Base-by-base conservation (phyloP, 2,797 vertebrate genomes). In the Spheniscus humboldti region DNA sequence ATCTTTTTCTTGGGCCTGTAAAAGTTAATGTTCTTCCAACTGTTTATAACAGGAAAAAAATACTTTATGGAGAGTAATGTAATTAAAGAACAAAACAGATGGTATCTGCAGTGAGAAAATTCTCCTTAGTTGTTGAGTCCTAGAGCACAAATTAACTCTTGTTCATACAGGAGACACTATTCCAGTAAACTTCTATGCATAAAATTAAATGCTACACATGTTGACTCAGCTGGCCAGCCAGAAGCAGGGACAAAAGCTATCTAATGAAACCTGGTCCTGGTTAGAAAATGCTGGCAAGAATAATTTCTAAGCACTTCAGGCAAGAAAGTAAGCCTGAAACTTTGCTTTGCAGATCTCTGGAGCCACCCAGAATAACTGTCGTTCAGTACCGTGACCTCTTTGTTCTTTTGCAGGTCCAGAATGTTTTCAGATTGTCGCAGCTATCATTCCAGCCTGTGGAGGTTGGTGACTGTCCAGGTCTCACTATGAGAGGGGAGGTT, bases 51-150 rank as follows among this genome's bases (percentile, higher is more conserved):
- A 85, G 60, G 22, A 67, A 95, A 80, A 73, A 92, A 33, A 35
- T 47, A 45, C 57, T n/a, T 88, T 80, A 66, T 59, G 31, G 52
- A 47, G 6, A 86, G 12, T 39, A 84, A 62, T 78, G n/a, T 52
- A 96, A 95, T 87, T 90, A 92, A 90, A 81, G 11, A 97, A 18
- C 8, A 96, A 94, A 96, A 35, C 74, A 97, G 80, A 86, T 94
- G 69, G 55, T 60, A 73, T 62, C 18, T 73, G 11, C 53, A 63
- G n/a, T 45, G 25, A 90, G 75, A 82, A 94, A 94, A 92, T 91
- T 72, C 94, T 63, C 47, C 10, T 14, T 88, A 81, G 31, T 50
- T 52, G 5, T 60, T 81, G 50, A 77, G 45, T 82, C 31, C 55
- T 82, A 24, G 45, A 76, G 23, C 30, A 30, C 7, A 83, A 22